Evolutionary conservation across 2,797 vertebrate genomes (phyloP), one percentile per base, ranked within the genome.

Genomic region (Mallotus villosus): DNA sequence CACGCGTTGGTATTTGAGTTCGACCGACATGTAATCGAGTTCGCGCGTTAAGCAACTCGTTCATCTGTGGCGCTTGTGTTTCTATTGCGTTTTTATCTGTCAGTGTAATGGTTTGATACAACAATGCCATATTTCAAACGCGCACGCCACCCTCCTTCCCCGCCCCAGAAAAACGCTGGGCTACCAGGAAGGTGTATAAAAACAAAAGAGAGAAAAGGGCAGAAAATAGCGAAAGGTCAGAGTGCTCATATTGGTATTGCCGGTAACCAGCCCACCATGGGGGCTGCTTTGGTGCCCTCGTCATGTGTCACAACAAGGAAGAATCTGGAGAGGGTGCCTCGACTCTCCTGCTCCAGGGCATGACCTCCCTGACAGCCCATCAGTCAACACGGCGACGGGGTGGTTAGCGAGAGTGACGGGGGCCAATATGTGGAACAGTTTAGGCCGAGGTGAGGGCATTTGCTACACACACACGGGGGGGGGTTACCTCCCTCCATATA

Each of bases 291-390:
- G 79, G 74, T 85, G 80, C 80, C 75, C 75, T 63, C 60, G 82
- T 85, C 80, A 85, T 78, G 76, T 90, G 90, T 89, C 87, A 90
- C 76, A 85, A 80, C 68, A 81, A 58, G 76, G 62, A 4, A 25
- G 29, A 22, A 71, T 71, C 65, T 63, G 72, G 66, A 73, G 68
- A 79, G 73, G 67, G 75, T 12, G 75, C 61, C 73, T 27, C 67
- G 77, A 61, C 79, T 82, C 58, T 25, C 25, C 70, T 72, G 81
- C 78, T 84, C 49, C 59, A 1, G 81, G 87, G 68, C 81, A 63
- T 17, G 72, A 89, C 88, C 87, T 91, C 86, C 87, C 75, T 82
- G 78, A 87, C 87, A 82, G 66, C 49, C 37, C 1, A 65, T 73
- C 86, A 79, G 72, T 85, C 86, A 83, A 22, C 59, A 75, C 78